Base-by-base conservation (phyloP, 1,140 invertebrate genomes). In the Coptotermes formosanus region DNA sequence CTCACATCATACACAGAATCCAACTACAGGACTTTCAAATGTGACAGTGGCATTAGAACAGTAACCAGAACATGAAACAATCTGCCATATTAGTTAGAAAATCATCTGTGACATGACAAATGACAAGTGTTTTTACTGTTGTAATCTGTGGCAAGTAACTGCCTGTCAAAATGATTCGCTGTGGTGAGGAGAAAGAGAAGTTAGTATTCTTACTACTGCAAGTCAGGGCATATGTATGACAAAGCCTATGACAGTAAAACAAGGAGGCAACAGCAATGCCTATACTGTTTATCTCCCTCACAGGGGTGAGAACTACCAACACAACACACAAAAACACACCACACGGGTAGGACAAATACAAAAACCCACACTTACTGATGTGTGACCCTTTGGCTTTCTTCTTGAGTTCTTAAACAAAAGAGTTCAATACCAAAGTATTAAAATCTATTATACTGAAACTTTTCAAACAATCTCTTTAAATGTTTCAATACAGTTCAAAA, bases 331-430 rank as follows among this genome's bases (percentile, higher is more conserved):
- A 38, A 38, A 84, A 48, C 82, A 83, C 16, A 11, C 19, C 38
- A 83, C 82, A 84, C 43, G 11, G 59, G 59, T 23, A 84, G 83
- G n/a, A 55, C 83, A 84, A 84, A 23, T 55, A 84, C 48, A 48
- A n/a, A 14, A 83, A 84, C 45, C 30, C 30, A 83, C 32, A 88
- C 87, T 88, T 88, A 88, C 86, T 86, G 86, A 82, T 86, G 86
- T 43, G 64, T 83, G 86, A 82, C 83, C 86, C 82, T 87, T 88
- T 85, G 83, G 86, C 87, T 88, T 87, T 86, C 87, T 85, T 86
- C 87, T 86, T n/a, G 87, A 88, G 81, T 85, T 86, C 86, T 87
- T 88, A 86, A 87, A 87, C 83, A 85, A 52, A 81, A 83, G 82
- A 86, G 88, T 82, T 30, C 81, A 88, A 85, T 30, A 75, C 30